Percentiles rank a stretch among this genome's conserved stretches.
These are phyloP conservation scores for Rhinoptilus africanus DNA, from an alignment of 2,113 vertebrate genomes.

Conservation along the genomic window DNA sequence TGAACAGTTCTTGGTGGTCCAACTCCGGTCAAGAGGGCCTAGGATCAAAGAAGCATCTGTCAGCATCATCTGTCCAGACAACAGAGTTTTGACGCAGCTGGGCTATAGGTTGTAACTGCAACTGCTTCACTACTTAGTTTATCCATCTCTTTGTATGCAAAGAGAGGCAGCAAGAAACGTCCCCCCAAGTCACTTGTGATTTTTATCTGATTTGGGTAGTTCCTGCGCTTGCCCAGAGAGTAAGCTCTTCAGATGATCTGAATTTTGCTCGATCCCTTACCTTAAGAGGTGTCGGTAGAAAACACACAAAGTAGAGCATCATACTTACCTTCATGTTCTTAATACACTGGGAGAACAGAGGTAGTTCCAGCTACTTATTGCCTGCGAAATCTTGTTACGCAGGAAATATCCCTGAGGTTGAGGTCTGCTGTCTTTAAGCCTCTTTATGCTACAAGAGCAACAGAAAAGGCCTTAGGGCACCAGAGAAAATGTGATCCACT, in stretches of 20 bases:
- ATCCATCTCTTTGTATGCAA: background rate
- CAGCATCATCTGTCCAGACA: background rate
- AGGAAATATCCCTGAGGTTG: background rate
- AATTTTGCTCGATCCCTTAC: background rate
- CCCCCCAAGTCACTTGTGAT: background rate
- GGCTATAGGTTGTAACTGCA: background rate
- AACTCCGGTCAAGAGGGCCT: background rate
- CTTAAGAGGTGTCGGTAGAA: background rate
- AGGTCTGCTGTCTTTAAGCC: slow-evolving; percentile 18
- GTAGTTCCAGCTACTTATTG: slow-evolving; percentile 7
- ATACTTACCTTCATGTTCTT: background rate
- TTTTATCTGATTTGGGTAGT: background rate
- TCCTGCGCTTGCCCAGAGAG: background rate
- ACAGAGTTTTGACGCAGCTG: background rate
- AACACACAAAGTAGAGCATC: background rate
- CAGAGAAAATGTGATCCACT: background rate
- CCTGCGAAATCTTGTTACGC: background rate
- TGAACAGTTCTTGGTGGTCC: background rate
- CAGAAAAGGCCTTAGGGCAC: background rate
- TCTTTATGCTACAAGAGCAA: slow-evolving; percentile 18
- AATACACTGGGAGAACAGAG: background rate
- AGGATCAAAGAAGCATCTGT: background rate
- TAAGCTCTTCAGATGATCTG: background rate
- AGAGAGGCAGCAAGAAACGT: background rate
- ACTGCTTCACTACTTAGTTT: background rate